phyloP scores from a whole-genome alignment of 2,888 invertebrate species.

The Tetrapedia diversipes region DNA sequence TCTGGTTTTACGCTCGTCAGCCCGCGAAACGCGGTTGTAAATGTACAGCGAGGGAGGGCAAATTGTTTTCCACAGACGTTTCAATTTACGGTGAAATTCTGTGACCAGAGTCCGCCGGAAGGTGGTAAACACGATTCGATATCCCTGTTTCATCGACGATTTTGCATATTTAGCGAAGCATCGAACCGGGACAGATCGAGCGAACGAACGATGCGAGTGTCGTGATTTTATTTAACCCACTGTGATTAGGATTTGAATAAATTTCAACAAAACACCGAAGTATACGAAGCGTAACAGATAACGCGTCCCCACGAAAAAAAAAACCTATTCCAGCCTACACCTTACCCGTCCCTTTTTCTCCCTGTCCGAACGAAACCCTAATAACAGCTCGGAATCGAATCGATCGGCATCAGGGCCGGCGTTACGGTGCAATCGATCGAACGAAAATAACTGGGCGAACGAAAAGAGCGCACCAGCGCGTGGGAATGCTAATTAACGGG shows the following conservation, averaged over 20 bases:
- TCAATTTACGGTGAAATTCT: neutral
- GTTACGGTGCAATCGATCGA: neutral
- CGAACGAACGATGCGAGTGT: too few species aligned
- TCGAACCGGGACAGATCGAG: too few species aligned
- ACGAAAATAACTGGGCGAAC: neutral
- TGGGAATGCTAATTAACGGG: constrained; percentile 43
- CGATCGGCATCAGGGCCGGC: neutral
- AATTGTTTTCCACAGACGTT: neutral
- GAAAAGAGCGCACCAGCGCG: neutral
- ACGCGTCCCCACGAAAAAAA: too few species aligned
- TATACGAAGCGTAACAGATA: too few species aligned
- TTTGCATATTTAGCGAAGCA: too few species aligned
- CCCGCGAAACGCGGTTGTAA: constrained; percentile 19
- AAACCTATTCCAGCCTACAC: too few species aligned
- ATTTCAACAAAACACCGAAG: too few species aligned
- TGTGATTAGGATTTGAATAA: too few species aligned
- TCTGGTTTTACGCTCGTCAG: constrained; percentile 2
- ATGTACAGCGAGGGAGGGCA: constrained; percentile 7
- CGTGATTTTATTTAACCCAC: too few species aligned
- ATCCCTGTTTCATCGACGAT: neutral
- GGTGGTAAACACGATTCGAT: neutral
- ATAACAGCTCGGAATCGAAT: constrained; percentile 10
- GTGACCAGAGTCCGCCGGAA: too few species aligned
- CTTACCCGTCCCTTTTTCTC: too few species aligned
- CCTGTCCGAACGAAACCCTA: neutral